Evolutionary conservation across 2,888 invertebrate species (phyloP).

Genomic region (Cataglyphis cursor): DNA sequence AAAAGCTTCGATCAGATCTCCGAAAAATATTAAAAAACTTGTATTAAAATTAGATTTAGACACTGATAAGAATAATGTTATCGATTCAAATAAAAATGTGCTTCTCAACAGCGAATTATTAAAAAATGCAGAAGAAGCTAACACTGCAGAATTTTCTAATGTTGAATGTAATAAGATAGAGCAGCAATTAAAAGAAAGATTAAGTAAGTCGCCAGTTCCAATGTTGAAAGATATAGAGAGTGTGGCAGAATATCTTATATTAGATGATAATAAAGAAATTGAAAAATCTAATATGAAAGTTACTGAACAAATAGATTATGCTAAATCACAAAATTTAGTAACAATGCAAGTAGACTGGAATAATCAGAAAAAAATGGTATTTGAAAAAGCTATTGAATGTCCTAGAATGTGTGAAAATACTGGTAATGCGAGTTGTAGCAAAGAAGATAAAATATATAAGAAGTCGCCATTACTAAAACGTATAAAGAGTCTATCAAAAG

Average conservation of each 20-base stretch:
- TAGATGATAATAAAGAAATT: constrained; percentile 84
- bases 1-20: constrained; percentile 59
- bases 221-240: constrained; percentile 81
- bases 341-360: constrained; percentile 28
- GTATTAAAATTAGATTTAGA: constrained; percentile 75
- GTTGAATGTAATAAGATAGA: constrained; percentile 67
- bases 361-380: constrained; percentile 85
- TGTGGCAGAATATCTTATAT: constrained; percentile 83
- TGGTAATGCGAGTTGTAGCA: constrained; percentile 69
- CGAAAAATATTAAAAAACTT: constrained; percentile 75
- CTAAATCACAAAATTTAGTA: not conserved
- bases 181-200: constrained; percentile 77
- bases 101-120: not conserved
- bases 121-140: constrained; percentile 34
- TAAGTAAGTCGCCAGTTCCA: constrained; percentile 78
- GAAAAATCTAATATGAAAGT: constrained; percentile 72
- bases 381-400: constrained; percentile 77
- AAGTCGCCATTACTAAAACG: constrained; percentile 68
- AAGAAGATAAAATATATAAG: constrained; percentile 56
- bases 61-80: constrained; percentile 21
- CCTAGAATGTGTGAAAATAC: constrained; percentile 78
- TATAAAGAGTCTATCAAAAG: constrained; percentile 69
- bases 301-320: constrained; percentile 2
- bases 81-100: not conserved
- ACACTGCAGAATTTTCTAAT: not conserved